These are phyloP conservation scores for Octopus bimaculoides DNA, from an alignment of 1,140 invertebrate genomes.

Conservation along the genomic window DNA sequence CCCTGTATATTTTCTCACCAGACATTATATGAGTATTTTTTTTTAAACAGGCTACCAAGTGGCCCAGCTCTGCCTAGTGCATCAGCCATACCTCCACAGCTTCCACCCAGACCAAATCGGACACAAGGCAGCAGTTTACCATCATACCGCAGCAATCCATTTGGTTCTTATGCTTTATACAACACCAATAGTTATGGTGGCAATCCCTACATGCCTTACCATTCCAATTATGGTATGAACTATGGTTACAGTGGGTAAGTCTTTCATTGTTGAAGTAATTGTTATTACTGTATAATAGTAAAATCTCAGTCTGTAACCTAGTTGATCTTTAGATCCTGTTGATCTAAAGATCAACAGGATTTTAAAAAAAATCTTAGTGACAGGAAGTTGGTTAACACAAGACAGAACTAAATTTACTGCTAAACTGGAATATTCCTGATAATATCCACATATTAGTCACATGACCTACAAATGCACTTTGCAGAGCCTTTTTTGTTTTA, in stretches of 20 bases:
- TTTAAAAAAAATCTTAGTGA: no score
- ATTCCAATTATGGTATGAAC: constrained; percentile 32
- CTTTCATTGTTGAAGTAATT: background rate
- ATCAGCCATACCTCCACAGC: background rate
- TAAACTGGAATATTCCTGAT: no score
- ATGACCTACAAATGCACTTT: no score
- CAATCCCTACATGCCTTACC: constrained; percentile 26
- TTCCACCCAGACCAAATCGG: background rate
- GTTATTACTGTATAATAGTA: no score
- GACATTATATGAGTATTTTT: background rate
- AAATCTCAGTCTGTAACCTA: no score
- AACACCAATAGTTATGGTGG: background rate
- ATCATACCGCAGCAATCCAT: background rate
- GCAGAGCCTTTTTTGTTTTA: no score
- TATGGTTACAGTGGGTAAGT: constrained; percentile 47
- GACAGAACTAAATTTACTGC: no score
- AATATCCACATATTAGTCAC: no score
- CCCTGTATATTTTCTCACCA: no score
- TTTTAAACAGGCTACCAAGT: constrained; percentile 15
- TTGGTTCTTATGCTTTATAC: background rate
- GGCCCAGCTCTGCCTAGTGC: background rate
- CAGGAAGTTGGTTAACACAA: no score
- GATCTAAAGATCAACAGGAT: no score
- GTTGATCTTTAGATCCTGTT: no score
- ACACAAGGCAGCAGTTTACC: background rate